phyloP scores from a whole-genome alignment of 2,888 invertebrate genomes.

The Platycheirus rosarum region DNA sequence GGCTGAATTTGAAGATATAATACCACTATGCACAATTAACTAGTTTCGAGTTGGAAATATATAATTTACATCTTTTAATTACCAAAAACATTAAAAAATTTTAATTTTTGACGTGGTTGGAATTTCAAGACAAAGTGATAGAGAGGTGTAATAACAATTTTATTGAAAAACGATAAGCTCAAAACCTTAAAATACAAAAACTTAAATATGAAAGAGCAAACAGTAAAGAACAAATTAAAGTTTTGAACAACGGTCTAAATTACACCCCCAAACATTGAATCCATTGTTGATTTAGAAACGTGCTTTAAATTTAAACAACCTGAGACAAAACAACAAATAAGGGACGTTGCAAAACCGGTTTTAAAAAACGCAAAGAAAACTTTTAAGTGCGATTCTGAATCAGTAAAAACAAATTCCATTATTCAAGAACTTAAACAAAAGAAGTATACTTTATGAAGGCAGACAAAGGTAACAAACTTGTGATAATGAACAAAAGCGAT shows the following conservation, averaged over 20 bases:
- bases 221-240: neutral
- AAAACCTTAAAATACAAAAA: neutral
- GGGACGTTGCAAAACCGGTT: too few species aligned
- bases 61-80: neutral
- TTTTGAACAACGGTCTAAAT: too few species aligned
- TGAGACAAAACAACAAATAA: too few species aligned
- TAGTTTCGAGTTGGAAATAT: constrained; percentile 2
- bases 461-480: neutral
- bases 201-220: neutral
- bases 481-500: too few species aligned
- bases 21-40: neutral
- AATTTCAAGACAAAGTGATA: neutral
- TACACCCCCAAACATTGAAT: too few species aligned
- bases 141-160: neutral
- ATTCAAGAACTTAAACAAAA: too few species aligned
- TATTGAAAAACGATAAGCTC: neutral
- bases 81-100: neutral
- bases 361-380: too few species aligned
- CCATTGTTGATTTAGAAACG: too few species aligned
- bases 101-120: neutral
- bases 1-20: too few species aligned
- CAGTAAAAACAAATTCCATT: too few species aligned
- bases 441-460: neutral
- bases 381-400: too few species aligned
- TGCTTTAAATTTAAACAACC: too few species aligned